Evolutionary conservation across 2,888 invertebrate genomes (phyloP).

Genomic region (Atethmia centrago): DNA sequence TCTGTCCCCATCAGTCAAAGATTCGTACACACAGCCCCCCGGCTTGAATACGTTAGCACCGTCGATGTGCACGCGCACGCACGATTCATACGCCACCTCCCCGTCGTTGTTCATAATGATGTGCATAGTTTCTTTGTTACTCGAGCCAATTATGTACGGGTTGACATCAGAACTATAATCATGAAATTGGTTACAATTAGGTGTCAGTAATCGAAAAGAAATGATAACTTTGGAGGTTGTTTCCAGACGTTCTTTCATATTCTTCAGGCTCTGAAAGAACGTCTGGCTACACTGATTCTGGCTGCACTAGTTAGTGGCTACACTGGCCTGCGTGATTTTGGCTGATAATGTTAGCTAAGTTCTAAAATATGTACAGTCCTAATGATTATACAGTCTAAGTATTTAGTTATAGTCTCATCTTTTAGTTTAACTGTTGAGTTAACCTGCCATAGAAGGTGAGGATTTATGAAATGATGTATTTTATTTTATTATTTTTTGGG

Average conservation of each 20-base stretch:
- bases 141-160: conserved; percentile 74
- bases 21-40: conserved; percentile 17
- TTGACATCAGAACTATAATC: not conserved
- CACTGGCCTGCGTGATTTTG: not conserved
- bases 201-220: not conserved
- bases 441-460: not conserved
- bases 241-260: not conserved
- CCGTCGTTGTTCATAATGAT: conserved; percentile 72
- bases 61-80: conserved; percentile 64
- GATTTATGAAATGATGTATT: too few species aligned
- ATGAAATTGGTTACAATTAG: not conserved
- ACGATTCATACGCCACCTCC: conserved; percentile 77
- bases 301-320: too few species aligned
- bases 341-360: not conserved
- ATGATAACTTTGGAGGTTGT: not conserved
- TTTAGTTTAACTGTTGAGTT: not conserved
- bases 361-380: not conserved
- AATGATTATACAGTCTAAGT: not conserved
- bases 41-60: conserved; percentile 58
- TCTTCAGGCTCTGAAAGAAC: too few species aligned
- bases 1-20: conserved; percentile 8
- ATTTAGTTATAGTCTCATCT: not conserved
- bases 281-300: too few species aligned
- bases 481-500: too few species aligned
- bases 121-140: conserved; percentile 57